Base-by-base conservation (phyloP, 1,140 invertebrate species). In the Ceratina calcarata region DNA sequence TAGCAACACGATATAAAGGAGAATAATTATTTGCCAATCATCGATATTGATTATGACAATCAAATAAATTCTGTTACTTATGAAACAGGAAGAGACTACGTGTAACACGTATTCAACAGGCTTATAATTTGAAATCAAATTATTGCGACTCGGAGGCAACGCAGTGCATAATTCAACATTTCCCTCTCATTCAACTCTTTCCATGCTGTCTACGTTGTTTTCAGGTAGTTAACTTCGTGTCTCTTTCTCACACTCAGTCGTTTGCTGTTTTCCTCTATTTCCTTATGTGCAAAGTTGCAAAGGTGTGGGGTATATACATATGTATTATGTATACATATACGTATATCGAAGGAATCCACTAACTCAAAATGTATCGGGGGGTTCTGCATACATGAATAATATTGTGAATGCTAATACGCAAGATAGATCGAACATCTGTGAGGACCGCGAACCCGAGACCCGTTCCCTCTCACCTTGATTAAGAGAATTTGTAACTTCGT, bases 321-420 rank as follows among this genome's bases (percentile, higher is more conserved):
- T n/a, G n/a, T n/a, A n/a, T n/a, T n/a, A n/a, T n/a, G n/a, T n/a
- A 37, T 6, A 6, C 6, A 6, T 6, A 37, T 37, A 37, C 32
- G 73, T 64, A 86, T 76, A 80, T 85, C 84, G 86, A 85, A 87
- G 84, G 79, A 86, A 86, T 80, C 88, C 88, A 85, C 84, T 85
- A 86, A 87, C 87, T 87, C 82, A 88, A 86, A 84, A 87, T 86
- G 86, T 85, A 83, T 80, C 81, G 73, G 62, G 73, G 62, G 78
- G 68, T 79, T 86, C 89, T 89, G 92, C 91, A 92, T 92, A 92
- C 90, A 92, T 93, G 91, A 93, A 93, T 93, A 93, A 92, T 89
- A 93, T 92, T 92, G 90, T 86, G 78, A 85, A 91, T 89, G 91
- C 90, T 92, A 92, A 92, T 91, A 90, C 90, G 88, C 84, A 79